Evolutionary conservation across 2,888 invertebrate genomes (phyloP).

Genomic region (Leptopilina syphax): DNA sequence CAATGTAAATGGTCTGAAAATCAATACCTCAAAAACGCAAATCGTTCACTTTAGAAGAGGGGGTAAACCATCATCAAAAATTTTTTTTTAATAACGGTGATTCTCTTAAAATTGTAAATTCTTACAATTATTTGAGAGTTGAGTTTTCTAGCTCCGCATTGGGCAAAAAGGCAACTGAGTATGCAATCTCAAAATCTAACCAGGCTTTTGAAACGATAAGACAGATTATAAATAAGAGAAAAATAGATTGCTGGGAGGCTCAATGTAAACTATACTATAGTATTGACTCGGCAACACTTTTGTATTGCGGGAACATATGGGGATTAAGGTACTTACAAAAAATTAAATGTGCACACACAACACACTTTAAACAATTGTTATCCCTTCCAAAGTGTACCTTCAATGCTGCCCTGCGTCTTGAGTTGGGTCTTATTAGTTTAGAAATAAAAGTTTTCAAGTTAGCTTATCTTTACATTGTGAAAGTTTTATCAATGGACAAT

Average conservation of each 20-base stretch:
- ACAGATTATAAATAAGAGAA: conserved; percentile 14
- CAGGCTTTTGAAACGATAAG: conserved; percentile 13
- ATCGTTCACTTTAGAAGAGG: conserved; percentile 4
- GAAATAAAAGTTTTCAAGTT: background rate
- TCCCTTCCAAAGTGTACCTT: background rate
- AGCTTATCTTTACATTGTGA: background rate
- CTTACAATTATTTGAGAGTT: conserved; percentile 33
- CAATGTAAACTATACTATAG: background rate
- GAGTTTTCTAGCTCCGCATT: conserved; percentile 19
- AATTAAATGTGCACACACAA: background rate
- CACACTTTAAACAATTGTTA: background rate
- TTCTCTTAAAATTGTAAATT: background rate
- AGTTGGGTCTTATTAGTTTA: background rate
- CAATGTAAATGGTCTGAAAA: background rate
- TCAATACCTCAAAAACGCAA: conserved; percentile 26
- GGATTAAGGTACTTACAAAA: background rate
- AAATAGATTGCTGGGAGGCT: conserved; percentile 28
- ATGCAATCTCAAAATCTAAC: conserved; percentile 21
- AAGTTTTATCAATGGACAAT: background rate
- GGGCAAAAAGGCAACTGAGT: conserved; percentile 9
- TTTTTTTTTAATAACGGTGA: conserved; percentile 6
- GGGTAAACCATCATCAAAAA: conserved; percentile 11
- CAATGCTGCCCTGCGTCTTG: background rate
- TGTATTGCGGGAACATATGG: conserved; percentile 41
- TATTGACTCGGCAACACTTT: conserved; percentile 27